Evolutionary conservation across 2,113 vertebrate genomes (phyloP).

Genomic region (Phyllostomus discolor): DNA sequence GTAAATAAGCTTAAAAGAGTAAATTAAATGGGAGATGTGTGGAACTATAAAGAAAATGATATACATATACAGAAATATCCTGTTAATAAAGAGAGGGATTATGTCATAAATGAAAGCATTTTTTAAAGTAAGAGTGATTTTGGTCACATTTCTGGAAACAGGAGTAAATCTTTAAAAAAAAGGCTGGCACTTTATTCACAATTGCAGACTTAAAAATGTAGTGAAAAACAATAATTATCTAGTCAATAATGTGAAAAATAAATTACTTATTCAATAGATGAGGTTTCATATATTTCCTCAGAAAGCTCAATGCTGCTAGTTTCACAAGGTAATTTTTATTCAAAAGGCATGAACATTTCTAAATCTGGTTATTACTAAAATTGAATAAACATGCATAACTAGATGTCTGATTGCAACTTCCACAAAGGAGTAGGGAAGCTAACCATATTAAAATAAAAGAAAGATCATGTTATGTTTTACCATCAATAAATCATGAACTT

Average conservation of each 20-base stretch:
- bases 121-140: neutral
- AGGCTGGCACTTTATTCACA: neutral
- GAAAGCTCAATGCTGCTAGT: neutral
- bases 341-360: constrained; percentile 18
- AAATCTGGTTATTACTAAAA: neutral
- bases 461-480: neutral
- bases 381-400: neutral
- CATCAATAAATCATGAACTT: constrained; percentile 19
- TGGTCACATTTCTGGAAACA: neutral
- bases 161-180: neutral
- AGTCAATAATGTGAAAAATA: neutral
- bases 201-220: neutral
- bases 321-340: constrained; percentile 34
- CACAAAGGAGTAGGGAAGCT: neutral
- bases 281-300: neutral
- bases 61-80: neutral
- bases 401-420: neutral
- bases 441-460: constrained; percentile 3
- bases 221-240: neutral
- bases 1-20: neutral
- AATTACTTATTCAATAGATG: constrained; percentile 9
- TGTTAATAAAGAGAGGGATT: neutral
- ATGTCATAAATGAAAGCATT: neutral
- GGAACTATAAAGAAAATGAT: neutral
- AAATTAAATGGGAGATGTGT: neutral